Conservation (phyloP, 2,888 invertebrate species). For the Dendrolimus houi region DNA sequence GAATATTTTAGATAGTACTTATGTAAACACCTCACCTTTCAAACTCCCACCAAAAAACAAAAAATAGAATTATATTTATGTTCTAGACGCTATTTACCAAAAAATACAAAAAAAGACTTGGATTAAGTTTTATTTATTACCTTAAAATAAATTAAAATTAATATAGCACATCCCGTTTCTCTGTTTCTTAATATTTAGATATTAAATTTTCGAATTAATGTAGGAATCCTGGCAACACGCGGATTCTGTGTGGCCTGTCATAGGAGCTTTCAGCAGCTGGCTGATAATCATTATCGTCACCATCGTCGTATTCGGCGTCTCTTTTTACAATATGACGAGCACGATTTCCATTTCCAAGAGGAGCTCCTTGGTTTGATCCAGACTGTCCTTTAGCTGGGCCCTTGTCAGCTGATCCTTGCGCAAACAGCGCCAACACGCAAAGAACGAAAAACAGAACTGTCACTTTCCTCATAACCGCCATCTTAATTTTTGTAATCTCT, state of each 20-base stretch:
- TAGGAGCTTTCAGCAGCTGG: constrained; percentile 28
- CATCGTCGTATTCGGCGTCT: constrained; percentile 34
- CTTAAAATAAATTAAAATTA: constrained; percentile 5
- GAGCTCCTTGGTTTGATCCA: constrained; percentile 1
- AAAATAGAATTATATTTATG: too few species aligned
- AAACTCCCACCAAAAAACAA: too few species aligned
- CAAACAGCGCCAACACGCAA: constrained; percentile 24
- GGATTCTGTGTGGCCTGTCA: constrained; percentile 45
- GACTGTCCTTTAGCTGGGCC: not conserved
- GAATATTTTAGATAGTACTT: too few species aligned
- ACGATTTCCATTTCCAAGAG: constrained; percentile 4
- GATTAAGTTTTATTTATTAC: constrained; percentile 19
- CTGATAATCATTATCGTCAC: constrained; percentile 21
- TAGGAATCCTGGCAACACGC: constrained; percentile 46
- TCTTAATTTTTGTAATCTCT: constrained; percentile 18
- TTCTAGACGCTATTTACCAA: not conserved
- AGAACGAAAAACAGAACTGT: constrained; percentile 29
- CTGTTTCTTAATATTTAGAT: not conserved
- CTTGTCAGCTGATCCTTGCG: constrained; percentile 17
- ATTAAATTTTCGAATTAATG: constrained; percentile 22
- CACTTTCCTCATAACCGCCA: constrained; percentile 32
- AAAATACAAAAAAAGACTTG: constrained; percentile 14
- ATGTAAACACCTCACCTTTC: too few species aligned
- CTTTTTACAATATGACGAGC: constrained; percentile 41
- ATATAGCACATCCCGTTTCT: constrained; percentile 14